phyloP scores from a whole-genome alignment of 2,113 vertebrate species.

The Gymnobelideus leadbeateri region DNA sequence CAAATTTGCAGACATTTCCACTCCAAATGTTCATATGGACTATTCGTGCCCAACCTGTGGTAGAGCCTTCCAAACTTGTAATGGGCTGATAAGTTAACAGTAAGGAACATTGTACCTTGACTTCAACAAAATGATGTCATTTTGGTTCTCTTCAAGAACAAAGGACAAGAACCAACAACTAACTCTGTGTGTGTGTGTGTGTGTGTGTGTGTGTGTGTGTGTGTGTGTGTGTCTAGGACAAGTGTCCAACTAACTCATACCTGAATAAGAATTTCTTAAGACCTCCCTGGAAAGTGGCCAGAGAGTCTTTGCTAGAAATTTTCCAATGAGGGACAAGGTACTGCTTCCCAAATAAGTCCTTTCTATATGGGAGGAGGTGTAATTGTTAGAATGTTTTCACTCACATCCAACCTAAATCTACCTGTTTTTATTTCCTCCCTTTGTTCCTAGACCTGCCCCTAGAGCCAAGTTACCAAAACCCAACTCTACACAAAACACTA shows the following conservation, averaged over 20 bases:
- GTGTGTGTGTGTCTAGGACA: background rate
- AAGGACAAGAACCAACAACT: too few species aligned
- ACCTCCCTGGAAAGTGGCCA: background rate
- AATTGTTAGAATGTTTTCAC: background rate
- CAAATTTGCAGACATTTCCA: too few species aligned
- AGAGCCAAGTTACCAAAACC: background rate
- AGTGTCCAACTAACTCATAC: background rate
- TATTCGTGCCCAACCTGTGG: too few species aligned
- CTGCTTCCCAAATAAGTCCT: background rate
- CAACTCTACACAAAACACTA: background rate
- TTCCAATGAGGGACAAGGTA: background rate
- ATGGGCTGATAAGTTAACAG: too few species aligned
- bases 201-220: too few species aligned
- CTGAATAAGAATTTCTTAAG: background rate
- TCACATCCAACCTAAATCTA: background rate
- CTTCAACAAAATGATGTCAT: too few species aligned
- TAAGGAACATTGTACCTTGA: too few species aligned
- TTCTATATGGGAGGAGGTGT: background rate
- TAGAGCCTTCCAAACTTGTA: too few species aligned
- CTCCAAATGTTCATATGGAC: too few species aligned
- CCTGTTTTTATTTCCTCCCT: background rate
- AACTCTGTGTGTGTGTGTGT: too few species aligned
- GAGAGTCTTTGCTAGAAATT: background rate
- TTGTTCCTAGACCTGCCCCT: background rate
- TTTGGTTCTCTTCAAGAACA: too few species aligned